A percentile compares a stretch with the other conserved stretches of the same genome.
These are phyloP conservation scores for Botia kubotai DNA, from an alignment of 2,797 vertebrate genomes.

Conservation along the genomic window DNA sequence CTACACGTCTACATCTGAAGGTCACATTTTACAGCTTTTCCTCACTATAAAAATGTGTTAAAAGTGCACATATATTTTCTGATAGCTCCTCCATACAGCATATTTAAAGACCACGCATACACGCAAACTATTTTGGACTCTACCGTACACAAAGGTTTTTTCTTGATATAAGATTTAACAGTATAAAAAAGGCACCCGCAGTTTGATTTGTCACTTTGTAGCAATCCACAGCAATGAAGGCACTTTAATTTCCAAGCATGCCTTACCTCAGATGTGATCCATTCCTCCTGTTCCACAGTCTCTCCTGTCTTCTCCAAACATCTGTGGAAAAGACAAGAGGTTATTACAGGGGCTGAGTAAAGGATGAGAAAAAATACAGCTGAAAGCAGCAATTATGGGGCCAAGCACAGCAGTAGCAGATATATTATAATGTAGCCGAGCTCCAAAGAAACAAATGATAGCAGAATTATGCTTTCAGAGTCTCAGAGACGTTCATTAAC, in stretches of 20 bases:
- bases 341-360: conserved; percentile 41
- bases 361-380: conserved; percentile 10
- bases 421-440: not conserved
- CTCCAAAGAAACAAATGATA: not conserved
- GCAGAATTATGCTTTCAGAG: not conserved
- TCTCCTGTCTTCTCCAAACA: conserved; percentile 38
- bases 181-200: not conserved
- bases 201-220: not conserved
- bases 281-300: conserved; percentile 4
- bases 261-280: conserved; percentile 49
- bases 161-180: not conserved
- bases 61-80: not conserved
- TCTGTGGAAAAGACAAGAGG: conserved; percentile 48
- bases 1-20: conserved; percentile 39
- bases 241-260: not conserved
- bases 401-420: not conserved
- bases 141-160: not conserved
- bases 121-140: not conserved
- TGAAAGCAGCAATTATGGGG: conserved; percentile 20
- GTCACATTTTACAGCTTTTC: conserved; percentile 34
- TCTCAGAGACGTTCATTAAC: not conserved
- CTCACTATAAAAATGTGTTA: not conserved
- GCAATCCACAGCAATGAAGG: too few species aligned
- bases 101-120: not conserved
- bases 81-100: not conserved